Conservation (phyloP, 2,888 invertebrate genomes). For the Mythimna ferrago region DNA sequence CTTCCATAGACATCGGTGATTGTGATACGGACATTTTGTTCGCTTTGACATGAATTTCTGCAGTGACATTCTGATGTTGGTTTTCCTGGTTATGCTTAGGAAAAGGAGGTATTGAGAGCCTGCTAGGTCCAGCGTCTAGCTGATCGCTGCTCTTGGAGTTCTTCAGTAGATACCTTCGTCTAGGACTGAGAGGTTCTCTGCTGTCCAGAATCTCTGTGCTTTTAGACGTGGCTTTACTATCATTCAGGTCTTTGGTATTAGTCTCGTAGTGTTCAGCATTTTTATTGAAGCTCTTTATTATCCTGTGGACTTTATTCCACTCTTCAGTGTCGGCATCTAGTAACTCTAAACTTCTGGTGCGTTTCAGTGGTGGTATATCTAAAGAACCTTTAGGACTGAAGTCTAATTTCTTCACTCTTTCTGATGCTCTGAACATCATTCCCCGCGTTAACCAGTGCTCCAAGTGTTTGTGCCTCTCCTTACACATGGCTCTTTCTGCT, state of each 20-base stretch:
- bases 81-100: slow-evolving; percentile 69
- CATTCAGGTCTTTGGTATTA: slow-evolving; percentile 84
- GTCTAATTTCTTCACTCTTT: slow-evolving; percentile 85
- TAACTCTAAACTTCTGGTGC: slow-evolving; percentile 94
- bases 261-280: slow-evolving; percentile 81
- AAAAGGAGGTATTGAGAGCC: slow-evolving; percentile 77
- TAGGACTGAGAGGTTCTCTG: slow-evolving; percentile 80
- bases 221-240: slow-evolving; percentile 85
- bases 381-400: slow-evolving; percentile 89
- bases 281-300: slow-evolving; percentile 83
- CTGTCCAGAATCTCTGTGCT: slow-evolving; percentile 88
- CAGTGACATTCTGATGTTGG: slow-evolving; percentile 82
- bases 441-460: slow-evolving; percentile 93
- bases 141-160: slow-evolving; percentile 86
- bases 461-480: slow-evolving; percentile 92
- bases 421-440: slow-evolving; percentile 90
- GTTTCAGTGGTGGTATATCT: slow-evolving; percentile 91
- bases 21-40: slow-evolving; percentile 83
- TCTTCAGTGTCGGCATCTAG: slow-evolving; percentile 80
- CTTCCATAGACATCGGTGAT: slow-evolving; percentile 82
- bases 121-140: slow-evolving; percentile 82
- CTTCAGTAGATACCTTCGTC: slow-evolving; percentile 78
- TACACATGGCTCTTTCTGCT: slow-evolving; percentile 91
- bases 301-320: slow-evolving; percentile 84
- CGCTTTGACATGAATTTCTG: slow-evolving; percentile 87